Evolutionary conservation across 1,140 invertebrate species (phyloP).

Genomic region (Thaumetopoea pityocampa): DNA sequence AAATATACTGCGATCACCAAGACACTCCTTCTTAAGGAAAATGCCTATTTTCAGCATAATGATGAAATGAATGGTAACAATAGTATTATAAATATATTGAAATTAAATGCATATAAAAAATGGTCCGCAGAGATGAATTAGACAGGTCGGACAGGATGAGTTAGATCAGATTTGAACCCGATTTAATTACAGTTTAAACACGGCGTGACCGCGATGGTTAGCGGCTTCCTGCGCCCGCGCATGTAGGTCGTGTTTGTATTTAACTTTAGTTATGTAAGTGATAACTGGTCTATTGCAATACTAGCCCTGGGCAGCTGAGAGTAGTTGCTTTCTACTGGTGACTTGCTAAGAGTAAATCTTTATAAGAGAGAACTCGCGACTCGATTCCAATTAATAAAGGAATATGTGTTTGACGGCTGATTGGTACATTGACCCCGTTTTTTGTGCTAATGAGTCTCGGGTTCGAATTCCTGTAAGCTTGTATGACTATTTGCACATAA

Average conservation of each 20-base stretch:
- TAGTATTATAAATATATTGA: neutral
- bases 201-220: conserved; percentile 44
- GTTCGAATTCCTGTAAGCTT: no score
- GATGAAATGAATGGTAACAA: neutral
- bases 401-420: no score
- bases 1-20: no score
- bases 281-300: conserved; percentile 50
- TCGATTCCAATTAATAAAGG: no score
- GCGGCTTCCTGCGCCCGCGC: conserved; percentile 49
- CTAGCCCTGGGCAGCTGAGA: no score
- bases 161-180: conserved; percentile 43
- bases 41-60: no score
- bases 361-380: no score
- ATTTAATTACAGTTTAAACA: conserved; percentile 62
- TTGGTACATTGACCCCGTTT: no score
- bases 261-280: conserved; percentile 46
- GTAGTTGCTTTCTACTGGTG: no score
- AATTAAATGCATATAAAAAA: neutral
- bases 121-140: conserved; percentile 17
- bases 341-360: no score
- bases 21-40: neutral
- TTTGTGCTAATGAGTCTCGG: no score
- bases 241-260: conserved; percentile 51
- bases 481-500: no score
- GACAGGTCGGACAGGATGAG: conserved; percentile 29